Percentiles rank a stretch among this genome's conserved stretches.
Evolutionary conservation across 2,888 invertebrate genomes (phyloP).

Genomic region (Philaethria dido): DNA sequence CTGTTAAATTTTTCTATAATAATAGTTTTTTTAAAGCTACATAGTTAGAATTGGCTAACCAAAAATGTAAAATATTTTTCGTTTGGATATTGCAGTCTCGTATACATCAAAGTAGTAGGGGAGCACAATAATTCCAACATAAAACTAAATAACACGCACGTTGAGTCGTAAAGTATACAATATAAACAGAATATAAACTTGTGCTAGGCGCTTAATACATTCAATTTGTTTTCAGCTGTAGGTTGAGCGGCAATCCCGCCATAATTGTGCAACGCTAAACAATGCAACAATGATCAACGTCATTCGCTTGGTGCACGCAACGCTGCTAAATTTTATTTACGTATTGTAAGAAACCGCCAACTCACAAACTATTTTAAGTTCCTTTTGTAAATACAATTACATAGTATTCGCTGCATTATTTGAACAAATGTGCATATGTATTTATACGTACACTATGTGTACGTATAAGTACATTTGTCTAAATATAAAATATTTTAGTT

Average conservation of each 20-base stretch:
- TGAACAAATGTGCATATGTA: no score
- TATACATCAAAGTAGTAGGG: constrained; percentile 45
- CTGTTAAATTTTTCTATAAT: not conserved
- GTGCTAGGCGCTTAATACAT: constrained; percentile 62
- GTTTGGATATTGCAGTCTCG: constrained; percentile 41
- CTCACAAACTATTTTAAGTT: no score
- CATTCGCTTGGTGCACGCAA: constrained; percentile 29
- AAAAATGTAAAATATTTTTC: constrained; percentile 31
- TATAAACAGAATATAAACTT: constrained; percentile 63
- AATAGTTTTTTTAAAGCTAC: not conserved
- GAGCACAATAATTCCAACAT: constrained; percentile 57
- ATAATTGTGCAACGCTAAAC: constrained; percentile 65
- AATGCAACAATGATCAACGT: constrained; percentile 65
- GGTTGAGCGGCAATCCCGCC: constrained; percentile 53
- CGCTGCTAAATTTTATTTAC: constrained; percentile 25
- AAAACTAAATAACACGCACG: constrained; percentile 68
- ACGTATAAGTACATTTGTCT: no score
- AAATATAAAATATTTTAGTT: no score
- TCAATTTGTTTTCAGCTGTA: constrained; percentile 70
- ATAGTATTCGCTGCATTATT: no score
- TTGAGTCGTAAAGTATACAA: constrained; percentile 62
- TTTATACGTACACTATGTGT: no score
- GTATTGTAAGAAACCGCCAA: constrained; percentile 5
- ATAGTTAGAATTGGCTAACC: not conserved
- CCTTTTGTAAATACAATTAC: no score